Conservation (phyloP, 2,113 vertebrate species). For the Melanostigma gelatinosum region DNA sequence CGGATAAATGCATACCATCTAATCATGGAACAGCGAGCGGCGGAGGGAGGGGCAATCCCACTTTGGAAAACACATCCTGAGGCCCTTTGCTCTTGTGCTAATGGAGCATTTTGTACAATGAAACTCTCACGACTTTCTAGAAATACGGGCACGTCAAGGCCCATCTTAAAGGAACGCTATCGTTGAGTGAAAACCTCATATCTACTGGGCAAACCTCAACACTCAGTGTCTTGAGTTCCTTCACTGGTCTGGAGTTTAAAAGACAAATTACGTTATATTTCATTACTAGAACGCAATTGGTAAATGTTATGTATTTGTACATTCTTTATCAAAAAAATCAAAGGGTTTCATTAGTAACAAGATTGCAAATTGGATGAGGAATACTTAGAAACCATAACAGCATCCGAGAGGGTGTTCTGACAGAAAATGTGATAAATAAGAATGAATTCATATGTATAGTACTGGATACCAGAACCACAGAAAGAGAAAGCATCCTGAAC, state of each 20-base stretch:
- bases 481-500: neutral
- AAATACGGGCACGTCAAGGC: neutral
- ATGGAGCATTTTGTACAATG: neutral
- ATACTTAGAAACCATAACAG: neutral
- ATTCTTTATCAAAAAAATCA: neutral
- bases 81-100: constrained; percentile 3
- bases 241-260: neutral
- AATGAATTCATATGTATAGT: neutral
- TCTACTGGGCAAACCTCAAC: neutral
- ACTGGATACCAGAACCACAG: neutral
- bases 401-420: neutral
- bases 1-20: constrained; percentile 35
- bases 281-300: neutral
- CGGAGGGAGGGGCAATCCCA: neutral
- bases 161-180: neutral
- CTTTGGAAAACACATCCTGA: constrained; percentile 2
- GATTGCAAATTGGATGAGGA: neutral
- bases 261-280: neutral
- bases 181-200: neutral
- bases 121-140: constrained; percentile 4
- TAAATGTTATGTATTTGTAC: neutral
- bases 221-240: neutral
- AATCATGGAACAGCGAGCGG: constrained; percentile 39
- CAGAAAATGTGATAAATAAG: neutral
- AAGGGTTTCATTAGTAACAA: neutral